Evolutionary conservation across 2,888 invertebrate species (phyloP).

Genomic region (Sarcophaga caerulescens): DNA sequence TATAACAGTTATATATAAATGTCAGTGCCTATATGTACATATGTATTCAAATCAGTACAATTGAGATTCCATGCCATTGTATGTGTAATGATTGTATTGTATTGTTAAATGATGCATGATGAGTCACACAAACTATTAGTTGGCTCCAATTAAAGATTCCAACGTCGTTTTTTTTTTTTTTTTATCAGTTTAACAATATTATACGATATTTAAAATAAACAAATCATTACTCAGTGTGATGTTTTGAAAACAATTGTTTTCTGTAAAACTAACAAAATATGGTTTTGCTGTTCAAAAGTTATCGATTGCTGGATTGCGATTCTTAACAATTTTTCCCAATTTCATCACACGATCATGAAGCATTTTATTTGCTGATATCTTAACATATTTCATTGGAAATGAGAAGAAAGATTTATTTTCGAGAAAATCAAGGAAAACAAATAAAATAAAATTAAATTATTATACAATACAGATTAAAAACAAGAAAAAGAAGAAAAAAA

Average conservation of each 20-base stretch:
- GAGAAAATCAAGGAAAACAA: neutral
- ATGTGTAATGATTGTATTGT: slow-evolving; percentile 31
- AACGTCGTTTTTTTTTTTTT: neutral
- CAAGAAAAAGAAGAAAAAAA: neutral
- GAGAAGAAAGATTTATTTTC: neutral
- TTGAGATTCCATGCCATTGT: slow-evolving; percentile 4
- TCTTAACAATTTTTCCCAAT: too few species aligned
- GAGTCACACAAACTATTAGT: slow-evolving; percentile 43
- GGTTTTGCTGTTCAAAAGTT: neutral
- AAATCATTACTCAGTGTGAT: neutral
- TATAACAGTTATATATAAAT: too few species aligned
- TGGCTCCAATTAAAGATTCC: neutral
- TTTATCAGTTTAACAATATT: neutral
- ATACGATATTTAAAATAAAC: neutral
- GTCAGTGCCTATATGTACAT: neutral
- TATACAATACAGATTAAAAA: neutral
- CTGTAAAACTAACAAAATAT: neutral
- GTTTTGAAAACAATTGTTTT: neutral
- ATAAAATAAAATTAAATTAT: slow-evolving; percentile 15
- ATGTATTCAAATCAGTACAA: slow-evolving; percentile 22
- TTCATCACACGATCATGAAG: neutral
- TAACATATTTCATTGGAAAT: neutral
- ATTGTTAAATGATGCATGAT: slow-evolving; percentile 60
- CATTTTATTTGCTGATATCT: neutral
- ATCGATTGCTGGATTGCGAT: too few species aligned